phyloP scores from a whole-genome alignment of 2,113 vertebrate species.

The Paradoxurus hermaphroditus region DNA sequence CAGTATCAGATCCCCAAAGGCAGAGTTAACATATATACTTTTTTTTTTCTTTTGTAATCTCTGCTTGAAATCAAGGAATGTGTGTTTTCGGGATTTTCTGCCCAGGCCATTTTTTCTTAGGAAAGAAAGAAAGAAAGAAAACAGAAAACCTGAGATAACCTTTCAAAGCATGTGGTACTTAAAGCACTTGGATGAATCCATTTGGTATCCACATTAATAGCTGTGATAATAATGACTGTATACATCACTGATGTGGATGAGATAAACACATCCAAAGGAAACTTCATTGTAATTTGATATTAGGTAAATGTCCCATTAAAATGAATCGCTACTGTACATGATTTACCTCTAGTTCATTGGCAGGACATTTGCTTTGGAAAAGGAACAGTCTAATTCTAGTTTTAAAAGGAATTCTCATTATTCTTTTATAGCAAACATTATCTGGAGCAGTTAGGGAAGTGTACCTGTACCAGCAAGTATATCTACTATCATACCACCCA shows the following conservation, averaged over 20 bases:
- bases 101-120: neutral
- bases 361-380: slow-evolving; percentile 44
- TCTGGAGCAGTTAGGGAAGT: slow-evolving; percentile 14
- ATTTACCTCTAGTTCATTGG: slow-evolving; percentile 45
- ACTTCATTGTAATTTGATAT: slow-evolving; percentile 55
- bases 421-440: slow-evolving; percentile 51
- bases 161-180: slow-evolving; percentile 12
- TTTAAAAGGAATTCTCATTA: slow-evolving; percentile 37
- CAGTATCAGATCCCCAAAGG: neutral
- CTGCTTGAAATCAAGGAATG: slow-evolving; percentile 13
- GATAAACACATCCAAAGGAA: slow-evolving; percentile 28
- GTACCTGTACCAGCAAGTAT: neutral
- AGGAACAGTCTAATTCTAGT: slow-evolving; percentile 5
- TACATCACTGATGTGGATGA: slow-evolving; percentile 1
- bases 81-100: neutral
- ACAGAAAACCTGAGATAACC: neutral
- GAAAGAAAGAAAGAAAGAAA: neutral
- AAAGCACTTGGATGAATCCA: slow-evolving; percentile 33
- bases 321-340: slow-evolving; percentile 43
- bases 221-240: neutral
- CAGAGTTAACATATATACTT: neutral
- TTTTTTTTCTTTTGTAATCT: neutral
- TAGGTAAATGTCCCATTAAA: slow-evolving; percentile 51
- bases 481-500: neutral
- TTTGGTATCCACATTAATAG: slow-evolving; percentile 22